A percentile compares a stretch with the other conserved stretches of the same genome.
These are phyloP conservation scores for Cremastobaeus sp. DNA, from an alignment of 2,888 invertebrate genomes.

Conservation along the genomic window DNA sequence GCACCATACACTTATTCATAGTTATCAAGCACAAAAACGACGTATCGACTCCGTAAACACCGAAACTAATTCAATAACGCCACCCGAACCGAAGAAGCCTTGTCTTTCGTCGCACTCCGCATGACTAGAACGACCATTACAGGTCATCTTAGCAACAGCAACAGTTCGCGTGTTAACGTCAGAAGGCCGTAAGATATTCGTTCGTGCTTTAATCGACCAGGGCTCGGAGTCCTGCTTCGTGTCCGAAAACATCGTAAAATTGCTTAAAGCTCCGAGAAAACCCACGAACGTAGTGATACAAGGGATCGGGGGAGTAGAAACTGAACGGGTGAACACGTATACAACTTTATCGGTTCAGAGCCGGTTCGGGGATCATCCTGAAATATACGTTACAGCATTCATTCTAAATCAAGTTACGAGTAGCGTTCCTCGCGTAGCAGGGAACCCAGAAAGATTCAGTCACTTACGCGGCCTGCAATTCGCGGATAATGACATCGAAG, in stretches of 20 bases:
- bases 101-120: background rate
- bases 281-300: no score
- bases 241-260: conserved; percentile 1
- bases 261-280: no score
- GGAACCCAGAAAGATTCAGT: no score
- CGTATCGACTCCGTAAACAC: background rate
- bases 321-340: no score
- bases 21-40: background rate
- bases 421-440: no score
- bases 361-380: no score
- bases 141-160: conserved; percentile 17
- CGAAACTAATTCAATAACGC: background rate
- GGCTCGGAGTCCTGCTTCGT: conserved; percentile 7
- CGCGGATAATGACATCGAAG: background rate
- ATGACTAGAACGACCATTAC: background rate
- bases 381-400: no score
- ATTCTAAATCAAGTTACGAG: no score
- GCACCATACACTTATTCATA: background rate
- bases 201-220: conserved; percentile 2
- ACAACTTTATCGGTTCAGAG: no score
- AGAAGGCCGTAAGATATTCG: background rate
- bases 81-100: no score
- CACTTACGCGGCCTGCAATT: conserved; percentile 4
- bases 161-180: background rate
- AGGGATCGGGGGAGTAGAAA: conserved; percentile 11